A percentile compares a stretch with the other conserved stretches of the same genome.
phyloP scores from a whole-genome alignment of 2,888 invertebrate species.

The Hydrotaea cyrtoneurina region DNA sequence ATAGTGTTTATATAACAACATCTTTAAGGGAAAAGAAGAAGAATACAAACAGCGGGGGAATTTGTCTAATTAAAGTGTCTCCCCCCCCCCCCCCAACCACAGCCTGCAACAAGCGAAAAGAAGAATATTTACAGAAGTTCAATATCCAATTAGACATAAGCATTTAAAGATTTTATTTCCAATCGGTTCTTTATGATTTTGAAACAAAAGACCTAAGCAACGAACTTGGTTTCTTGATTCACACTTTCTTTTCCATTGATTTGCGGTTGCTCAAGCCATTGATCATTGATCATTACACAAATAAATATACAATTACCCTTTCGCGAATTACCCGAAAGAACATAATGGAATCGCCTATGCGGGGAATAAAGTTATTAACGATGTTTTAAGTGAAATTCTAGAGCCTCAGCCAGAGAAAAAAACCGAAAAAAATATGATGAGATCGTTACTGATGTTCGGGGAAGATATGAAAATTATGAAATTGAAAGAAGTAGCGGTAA shows the following conservation, averaged over 20 bases:
- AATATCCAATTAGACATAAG: not conserved
- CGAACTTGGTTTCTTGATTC: conserved; percentile 19
- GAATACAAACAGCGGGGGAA: too few relatives aligned
- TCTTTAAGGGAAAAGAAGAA: too few relatives aligned
- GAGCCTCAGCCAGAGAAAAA: not conserved
- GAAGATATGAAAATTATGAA: not conserved
- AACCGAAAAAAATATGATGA: not conserved
- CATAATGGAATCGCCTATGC: too few relatives aligned
- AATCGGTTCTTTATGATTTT: not conserved
- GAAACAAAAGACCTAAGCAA: conserved; percentile 56
- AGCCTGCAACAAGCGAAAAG: too few relatives aligned
- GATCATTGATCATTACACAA: conserved; percentile 1
- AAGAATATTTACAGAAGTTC: too few relatives aligned
- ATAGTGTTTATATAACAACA: too few relatives aligned
- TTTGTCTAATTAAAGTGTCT: too few relatives aligned
- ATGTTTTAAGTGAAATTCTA: not conserved
- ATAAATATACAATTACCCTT: not conserved
- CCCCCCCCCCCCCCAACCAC: too few relatives aligned
- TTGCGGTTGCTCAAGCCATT: not conserved
- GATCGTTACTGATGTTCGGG: not conserved
- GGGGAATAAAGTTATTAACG: not conserved
- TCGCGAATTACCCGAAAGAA: too few relatives aligned
- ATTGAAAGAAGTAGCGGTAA: conserved; percentile 21
- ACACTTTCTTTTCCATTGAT: not conserved
- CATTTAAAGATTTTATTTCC: not conserved